Evolutionary conservation across 2,888 invertebrate genomes (phyloP).

Genomic region (Periphyllus acericola): DNA sequence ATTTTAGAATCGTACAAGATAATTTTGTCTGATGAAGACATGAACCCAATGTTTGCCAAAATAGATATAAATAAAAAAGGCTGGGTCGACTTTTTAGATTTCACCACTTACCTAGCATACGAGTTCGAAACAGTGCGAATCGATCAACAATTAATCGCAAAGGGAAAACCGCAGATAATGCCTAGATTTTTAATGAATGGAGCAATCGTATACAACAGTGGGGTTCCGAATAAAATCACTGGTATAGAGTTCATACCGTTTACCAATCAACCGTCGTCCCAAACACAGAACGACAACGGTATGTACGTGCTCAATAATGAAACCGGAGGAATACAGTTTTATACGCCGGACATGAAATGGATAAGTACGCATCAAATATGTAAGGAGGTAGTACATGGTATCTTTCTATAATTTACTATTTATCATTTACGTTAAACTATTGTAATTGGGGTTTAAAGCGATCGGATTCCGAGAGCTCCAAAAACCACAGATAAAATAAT

Average conservation of each 20-base stretch:
- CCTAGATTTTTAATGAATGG: not conserved
- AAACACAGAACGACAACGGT: not conserved
- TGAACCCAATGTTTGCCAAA: conserved; percentile 11
- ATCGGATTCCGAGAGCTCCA: no score
- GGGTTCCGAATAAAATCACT: not conserved
- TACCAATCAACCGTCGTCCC: not conserved
- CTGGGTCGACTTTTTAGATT: conserved; percentile 15
- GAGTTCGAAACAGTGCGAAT: not conserved
- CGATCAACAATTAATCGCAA: not conserved
- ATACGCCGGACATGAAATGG: not conserved
- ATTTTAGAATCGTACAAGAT: conserved; percentile 11
- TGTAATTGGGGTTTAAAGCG: no score
- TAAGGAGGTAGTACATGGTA: not conserved
- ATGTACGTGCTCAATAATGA: not conserved
- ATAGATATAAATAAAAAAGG: conserved; percentile 40
- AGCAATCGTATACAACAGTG: not conserved
- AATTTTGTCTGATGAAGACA: not conserved
- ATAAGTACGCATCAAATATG: conserved; percentile 65
- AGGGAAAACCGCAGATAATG: not conserved
- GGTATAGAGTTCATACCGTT: not conserved
- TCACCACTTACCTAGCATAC: not conserved
- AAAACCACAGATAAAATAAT: no score
- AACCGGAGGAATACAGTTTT: not conserved
- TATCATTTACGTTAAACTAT: not conserved
- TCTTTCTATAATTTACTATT: not conserved